These are phyloP conservation scores for Romanogobio albipinnatus DNA, from an alignment of 2,113 vertebrate species.

Conservation along the genomic window DNA sequence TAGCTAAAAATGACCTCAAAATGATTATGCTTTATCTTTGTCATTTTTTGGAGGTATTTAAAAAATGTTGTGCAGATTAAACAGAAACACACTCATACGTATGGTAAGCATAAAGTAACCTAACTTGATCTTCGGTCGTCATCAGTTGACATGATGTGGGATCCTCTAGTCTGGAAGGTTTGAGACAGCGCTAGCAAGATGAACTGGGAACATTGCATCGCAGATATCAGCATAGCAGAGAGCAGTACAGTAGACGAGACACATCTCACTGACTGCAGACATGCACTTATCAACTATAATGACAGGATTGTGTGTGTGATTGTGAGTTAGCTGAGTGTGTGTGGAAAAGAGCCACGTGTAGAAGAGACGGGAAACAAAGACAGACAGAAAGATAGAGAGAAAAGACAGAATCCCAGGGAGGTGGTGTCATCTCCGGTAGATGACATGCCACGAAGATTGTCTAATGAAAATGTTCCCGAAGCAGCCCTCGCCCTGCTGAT, in stretches of 20 bases:
- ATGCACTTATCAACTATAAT: constrained; percentile 66
- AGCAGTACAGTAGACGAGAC: constrained; percentile 45
- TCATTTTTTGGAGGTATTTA: too few species aligned
- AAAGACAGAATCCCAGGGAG: constrained; percentile 25
- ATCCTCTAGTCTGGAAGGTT: constrained; percentile 26
- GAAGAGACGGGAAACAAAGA: constrained; percentile 36
- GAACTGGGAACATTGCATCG: constrained; percentile 54
- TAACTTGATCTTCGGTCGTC: constrained; percentile 24
- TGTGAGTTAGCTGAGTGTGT: neutral
- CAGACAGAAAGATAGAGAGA: neutral
- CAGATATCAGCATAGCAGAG: constrained; percentile 50
- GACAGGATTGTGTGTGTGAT: constrained; percentile 53
- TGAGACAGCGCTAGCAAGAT: constrained; percentile 22
- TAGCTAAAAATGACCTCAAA: neutral
- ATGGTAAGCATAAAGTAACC: neutral
- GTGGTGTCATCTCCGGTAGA: constrained; percentile 55
- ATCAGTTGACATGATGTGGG: constrained; percentile 31
- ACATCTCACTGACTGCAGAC: constrained; percentile 61
- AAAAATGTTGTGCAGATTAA: neutral
- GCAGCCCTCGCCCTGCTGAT: constrained; percentile 57
- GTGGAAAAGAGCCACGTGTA: neutral
- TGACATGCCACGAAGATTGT: constrained; percentile 63
- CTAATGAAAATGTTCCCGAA: constrained; percentile 69
- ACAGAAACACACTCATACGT: neutral
- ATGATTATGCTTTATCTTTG: neutral